A percentile compares a stretch with the other conserved stretches of the same genome.
These are phyloP conservation scores for Drosophila ananassae DNA, from an alignment of 1,140 invertebrate genomes.

Conservation along the genomic window DNA sequence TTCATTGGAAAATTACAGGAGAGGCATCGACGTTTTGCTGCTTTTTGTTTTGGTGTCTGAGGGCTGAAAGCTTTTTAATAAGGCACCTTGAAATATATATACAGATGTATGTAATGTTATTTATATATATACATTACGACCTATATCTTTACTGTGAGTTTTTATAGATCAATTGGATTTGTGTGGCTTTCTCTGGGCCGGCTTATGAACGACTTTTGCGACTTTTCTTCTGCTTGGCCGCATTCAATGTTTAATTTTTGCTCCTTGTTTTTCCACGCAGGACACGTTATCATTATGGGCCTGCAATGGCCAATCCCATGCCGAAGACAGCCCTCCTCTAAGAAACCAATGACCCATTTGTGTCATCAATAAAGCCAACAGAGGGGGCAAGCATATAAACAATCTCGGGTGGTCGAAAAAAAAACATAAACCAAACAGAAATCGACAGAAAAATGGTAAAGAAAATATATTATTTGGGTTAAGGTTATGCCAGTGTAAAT, in stretches of 20 bases:
- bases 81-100: neutral
- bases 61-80: conserved; percentile 31
- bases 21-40: conserved; percentile 5
- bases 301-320: conserved; percentile 2
- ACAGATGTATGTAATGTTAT: neutral
- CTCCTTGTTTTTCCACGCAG: neutral
- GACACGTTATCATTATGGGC: conserved; percentile 15
- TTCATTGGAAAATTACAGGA: conserved; percentile 48
- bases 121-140: conserved; percentile 3
- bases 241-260: conserved; percentile 34
- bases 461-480: neutral
- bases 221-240: conserved; percentile 1
- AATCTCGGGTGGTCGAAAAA: neutral
- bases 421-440: neutral
- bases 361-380: conserved; percentile 55
- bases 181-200: neutral
- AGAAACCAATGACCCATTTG: conserved; percentile 43
- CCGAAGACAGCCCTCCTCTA: neutral
- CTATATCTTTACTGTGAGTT: conserved; percentile 19
- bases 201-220: conserved; percentile 1
- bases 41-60: conserved; percentile 15
- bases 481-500: neutral
- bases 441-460: neutral
- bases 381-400: neutral
- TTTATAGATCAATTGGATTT: conserved; percentile 50